Evolutionary conservation across 1,140 invertebrate genomes (phyloP).

Genomic region (Drosophila dunni): DNA sequence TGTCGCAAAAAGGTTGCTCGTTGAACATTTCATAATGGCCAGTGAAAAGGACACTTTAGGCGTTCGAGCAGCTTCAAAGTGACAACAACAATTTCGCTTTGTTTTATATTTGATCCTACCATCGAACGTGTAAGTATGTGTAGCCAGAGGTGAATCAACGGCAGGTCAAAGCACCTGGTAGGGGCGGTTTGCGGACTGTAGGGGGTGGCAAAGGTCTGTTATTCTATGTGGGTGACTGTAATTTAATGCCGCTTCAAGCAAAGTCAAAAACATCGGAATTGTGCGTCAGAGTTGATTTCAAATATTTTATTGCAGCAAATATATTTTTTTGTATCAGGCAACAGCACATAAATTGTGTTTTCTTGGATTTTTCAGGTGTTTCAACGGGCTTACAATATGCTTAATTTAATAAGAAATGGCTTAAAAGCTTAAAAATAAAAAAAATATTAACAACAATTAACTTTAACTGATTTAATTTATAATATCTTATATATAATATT

Average conservation of each 20-base stretch:
- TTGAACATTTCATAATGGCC: constrained; percentile 56
- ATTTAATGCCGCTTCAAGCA: constrained; percentile 59
- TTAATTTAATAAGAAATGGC: constrained; percentile 3
- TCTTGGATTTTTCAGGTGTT: constrained; percentile 40
- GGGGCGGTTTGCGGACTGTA: no score
- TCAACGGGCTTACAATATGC: constrained; percentile 9
- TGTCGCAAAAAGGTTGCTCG: constrained; percentile 38
- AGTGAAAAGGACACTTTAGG: constrained; percentile 69
- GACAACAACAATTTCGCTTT: constrained; percentile 60
- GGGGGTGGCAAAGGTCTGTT: constrained; percentile 3
- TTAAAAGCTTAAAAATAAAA: background rate
- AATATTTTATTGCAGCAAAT: constrained; percentile 43
- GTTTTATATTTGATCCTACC: constrained; percentile 67
- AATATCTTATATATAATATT: no score
- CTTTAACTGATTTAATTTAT: no score
- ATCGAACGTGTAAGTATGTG: constrained; percentile 22
- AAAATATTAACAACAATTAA: no score
- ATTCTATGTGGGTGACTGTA: constrained; percentile 42
- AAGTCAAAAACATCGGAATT: constrained; percentile 49
- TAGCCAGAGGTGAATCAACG: background rate
- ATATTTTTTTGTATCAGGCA: constrained; percentile 39
- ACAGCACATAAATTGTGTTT: constrained; percentile 44
- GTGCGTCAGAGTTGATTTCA: constrained; percentile 33
- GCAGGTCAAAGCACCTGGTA: no score
- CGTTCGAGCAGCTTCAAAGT: constrained; percentile 69